Percentiles rank a stretch among this genome's conserved stretches.
These are phyloP conservation scores for Perca schrenkii DNA, from an alignment of 2,113 vertebrate species.

Conservation along the genomic window DNA sequence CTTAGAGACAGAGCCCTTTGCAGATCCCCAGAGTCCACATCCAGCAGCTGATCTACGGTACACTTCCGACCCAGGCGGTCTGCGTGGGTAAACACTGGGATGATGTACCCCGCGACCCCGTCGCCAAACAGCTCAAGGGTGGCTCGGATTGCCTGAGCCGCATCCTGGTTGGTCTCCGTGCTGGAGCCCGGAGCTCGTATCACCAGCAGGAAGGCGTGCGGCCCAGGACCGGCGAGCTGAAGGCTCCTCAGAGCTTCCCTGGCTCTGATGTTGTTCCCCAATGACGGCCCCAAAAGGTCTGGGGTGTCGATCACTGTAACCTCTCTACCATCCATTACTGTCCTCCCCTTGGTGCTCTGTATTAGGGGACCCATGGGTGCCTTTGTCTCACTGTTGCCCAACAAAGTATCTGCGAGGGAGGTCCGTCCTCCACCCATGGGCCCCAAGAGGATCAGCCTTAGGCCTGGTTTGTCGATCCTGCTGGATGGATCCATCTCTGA, in stretches of 20 bases:
- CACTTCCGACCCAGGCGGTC: slow-evolving; percentile 16
- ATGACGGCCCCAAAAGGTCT: slow-evolving; percentile 65
- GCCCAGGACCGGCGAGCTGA: slow-evolving; percentile 73
- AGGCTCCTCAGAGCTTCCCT: slow-evolving; percentile 75
- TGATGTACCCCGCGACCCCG: slow-evolving; percentile 34
- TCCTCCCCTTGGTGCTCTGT: slow-evolving; percentile 57
- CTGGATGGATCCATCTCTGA: background rate
- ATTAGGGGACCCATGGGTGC: background rate
- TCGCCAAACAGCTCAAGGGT: slow-evolving; percentile 68
- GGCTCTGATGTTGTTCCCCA: slow-evolving; percentile 54
- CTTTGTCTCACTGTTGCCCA: slow-evolving; percentile 34
- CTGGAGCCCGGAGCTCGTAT: slow-evolving; percentile 45
- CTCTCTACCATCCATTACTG: slow-evolving; percentile 50
- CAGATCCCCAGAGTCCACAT: slow-evolving; percentile 44
- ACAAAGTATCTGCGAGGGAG: slow-evolving; percentile 60
- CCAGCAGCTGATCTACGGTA: slow-evolving; percentile 57
- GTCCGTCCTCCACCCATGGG: slow-evolving; percentile 58
- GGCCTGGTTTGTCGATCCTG: slow-evolving; percentile 22
- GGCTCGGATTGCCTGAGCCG: slow-evolving; percentile 15
- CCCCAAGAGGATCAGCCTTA: slow-evolving; percentile 76
- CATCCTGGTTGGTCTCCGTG: slow-evolving; percentile 17
- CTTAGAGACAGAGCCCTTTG: slow-evolving; percentile 56
- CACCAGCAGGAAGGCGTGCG: slow-evolving; percentile 76
- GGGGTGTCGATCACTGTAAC: slow-evolving; percentile 75
- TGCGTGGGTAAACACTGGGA: slow-evolving; percentile 72